Conservation (phyloP, 2,888 invertebrate species). For the Spilosoma lubricipeda region DNA sequence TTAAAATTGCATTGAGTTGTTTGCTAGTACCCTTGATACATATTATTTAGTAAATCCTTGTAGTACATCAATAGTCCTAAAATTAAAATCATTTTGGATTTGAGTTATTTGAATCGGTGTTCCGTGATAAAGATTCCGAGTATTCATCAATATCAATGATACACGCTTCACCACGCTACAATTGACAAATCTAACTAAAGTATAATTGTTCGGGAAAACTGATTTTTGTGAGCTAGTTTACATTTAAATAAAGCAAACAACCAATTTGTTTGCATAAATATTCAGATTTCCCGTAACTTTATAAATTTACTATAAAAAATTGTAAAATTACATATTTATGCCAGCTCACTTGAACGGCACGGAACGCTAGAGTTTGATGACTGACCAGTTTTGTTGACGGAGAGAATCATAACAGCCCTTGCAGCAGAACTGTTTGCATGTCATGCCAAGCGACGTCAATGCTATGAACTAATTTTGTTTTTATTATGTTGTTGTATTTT, state of each 20-base stretch:
- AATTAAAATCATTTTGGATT: conserved; percentile 31
- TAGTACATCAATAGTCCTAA: conserved; percentile 35
- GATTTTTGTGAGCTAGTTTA: conserved; percentile 12
- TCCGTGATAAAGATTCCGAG: conserved; percentile 41
- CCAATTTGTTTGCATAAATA: background rate
- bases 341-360: conserved; percentile 35
- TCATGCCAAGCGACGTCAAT: conserved; percentile 70
- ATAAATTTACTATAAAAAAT: background rate
- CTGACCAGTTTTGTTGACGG: conserved; percentile 38
- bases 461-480: conserved; percentile 60
- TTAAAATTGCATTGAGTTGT: conserved; percentile 43
- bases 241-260: background rate
- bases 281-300: conserved; percentile 3
- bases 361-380: conserved; percentile 36
- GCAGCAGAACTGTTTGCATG: conserved; percentile 66
- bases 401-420: conserved; percentile 41
- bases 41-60: conserved; percentile 24
- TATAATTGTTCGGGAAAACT: conserved; percentile 24
- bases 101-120: conserved; percentile 41
- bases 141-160: conserved; percentile 59
- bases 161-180: conserved; percentile 62
- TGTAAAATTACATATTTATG: conserved; percentile 8
- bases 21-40: conserved; percentile 29
- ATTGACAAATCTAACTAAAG: conserved; percentile 57
- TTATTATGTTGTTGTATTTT: conserved; percentile 64